Evolutionary conservation across 2,113 vertebrate species (phyloP), one percentile per base, ranked within the genome.

Genomic region (Daubentonia madagascariensis): DNA sequence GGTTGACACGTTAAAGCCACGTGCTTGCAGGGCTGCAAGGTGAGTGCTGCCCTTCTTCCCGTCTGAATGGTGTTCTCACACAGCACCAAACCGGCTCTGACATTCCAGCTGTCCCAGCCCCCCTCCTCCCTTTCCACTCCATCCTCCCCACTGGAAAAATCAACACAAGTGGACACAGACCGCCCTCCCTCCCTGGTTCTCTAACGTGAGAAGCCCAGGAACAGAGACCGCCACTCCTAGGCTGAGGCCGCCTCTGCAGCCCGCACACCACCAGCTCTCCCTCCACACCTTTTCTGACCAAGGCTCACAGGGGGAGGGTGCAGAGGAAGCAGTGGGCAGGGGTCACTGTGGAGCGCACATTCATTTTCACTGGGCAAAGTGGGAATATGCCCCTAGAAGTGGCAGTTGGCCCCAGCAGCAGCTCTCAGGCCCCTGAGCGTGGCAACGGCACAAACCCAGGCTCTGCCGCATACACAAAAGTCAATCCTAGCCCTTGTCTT

Each of bases 1-100:
- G 20, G 43, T 8, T 43, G n/a, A 35, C 65, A 37, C 14, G 35
- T 9, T n/a, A 57, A 89, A 87, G 25, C n/a, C 96, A 37, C 5
- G 0, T 6, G 94, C 95, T 94, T 92, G 40, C 75, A 32, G 20
- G 59, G 70, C 86, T 50, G 65, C 91, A 61, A 7, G 3, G 76
- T 35, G 3, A 1, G 28, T 0, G n/a, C 70, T 78, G 68, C 32
- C 17, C 25, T 78, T 97, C 94, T 89, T 94, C 35, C 10, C 0
- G 2, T 75, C 23, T 83, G 96, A 96, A 87, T 40, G 25, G n/a
- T 92, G 78, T 97, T 97, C 98, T 89, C 50, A 20, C 78, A 85
- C 94, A 96, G 85, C 48, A 1, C 18, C 22, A 20, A 57, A 57
- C 54, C 18, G 18, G 54, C 18, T 57, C 18, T 57, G 54, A 57